These are phyloP conservation scores for Hozukius guyotensis DNA, from an alignment of 2,797 vertebrate genomes.

Conservation along the genomic window DNA sequence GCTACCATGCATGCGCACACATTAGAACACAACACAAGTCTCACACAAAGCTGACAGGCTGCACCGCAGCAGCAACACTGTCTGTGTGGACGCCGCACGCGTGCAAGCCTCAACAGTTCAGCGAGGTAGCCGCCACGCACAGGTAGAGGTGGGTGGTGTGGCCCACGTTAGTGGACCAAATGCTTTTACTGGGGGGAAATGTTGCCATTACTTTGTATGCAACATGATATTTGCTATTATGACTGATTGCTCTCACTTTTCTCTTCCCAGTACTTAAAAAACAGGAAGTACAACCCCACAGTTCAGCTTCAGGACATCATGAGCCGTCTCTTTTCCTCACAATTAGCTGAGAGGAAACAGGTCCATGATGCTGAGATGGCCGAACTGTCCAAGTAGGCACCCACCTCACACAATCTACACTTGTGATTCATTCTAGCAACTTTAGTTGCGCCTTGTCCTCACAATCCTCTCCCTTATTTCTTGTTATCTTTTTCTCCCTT, in stretches of 20 bases:
- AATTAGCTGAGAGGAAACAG: conserved; percentile 87
- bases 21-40: too few relatives aligned
- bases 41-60: too few relatives aligned
- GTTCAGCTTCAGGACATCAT: conserved; percentile 87
- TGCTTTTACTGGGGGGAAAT: not conserved
- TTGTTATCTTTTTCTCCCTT: not conserved
- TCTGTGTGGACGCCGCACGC: too few relatives aligned
- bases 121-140: not conserved
- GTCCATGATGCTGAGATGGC: conserved; percentile 88
- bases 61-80: too few relatives aligned
- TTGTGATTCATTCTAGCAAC: not conserved
- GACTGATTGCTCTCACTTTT: conserved; percentile 1
- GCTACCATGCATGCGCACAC: too few relatives aligned
- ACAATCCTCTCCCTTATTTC: not conserved
- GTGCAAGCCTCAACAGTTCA: not conserved
- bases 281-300: conserved; percentile 87
- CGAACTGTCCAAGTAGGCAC: conserved; percentile 90
- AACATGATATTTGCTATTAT: not conserved
- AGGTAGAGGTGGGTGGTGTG: not conserved
- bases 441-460: rapidly evolving
- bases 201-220: not conserved
- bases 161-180: not conserved
- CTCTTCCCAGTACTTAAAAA: conserved; percentile 86
- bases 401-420: not conserved
- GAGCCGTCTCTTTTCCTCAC: conserved; percentile 81